phyloP scores from a whole-genome alignment of 2,888 invertebrate species.

The Platycnemis pennipes region DNA sequence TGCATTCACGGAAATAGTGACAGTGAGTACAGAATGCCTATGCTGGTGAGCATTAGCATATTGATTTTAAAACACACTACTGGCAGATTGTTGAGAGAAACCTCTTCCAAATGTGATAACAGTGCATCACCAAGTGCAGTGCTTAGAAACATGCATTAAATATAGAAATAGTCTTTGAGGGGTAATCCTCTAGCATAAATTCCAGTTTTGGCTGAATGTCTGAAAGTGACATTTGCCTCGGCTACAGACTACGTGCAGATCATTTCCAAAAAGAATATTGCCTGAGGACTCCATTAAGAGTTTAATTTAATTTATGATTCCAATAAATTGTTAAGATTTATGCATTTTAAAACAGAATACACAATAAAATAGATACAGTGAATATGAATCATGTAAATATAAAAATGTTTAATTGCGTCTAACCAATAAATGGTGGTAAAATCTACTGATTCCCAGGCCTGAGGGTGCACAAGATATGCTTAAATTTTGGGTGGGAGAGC shows the following conservation, averaged over 20 bases:
- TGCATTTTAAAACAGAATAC: too few species aligned
- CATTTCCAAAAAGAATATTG: not conserved
- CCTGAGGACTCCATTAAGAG: not conserved
- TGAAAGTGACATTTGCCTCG: not conserved
- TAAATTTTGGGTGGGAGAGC: too few species aligned
- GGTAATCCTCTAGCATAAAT: not conserved
- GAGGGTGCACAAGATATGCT: too few species aligned
- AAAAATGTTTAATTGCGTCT: too few species aligned
- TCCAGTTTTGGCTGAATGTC: not conserved
- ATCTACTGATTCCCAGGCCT: too few species aligned
- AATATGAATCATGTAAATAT: too few species aligned
- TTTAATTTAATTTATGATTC: too few species aligned
- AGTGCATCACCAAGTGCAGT: not conserved
- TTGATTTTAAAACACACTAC: not conserved
- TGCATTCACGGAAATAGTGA: constrained; percentile 59
- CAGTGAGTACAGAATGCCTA: constrained; percentile 35
- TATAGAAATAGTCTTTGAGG: not conserved
- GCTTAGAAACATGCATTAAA: not conserved
- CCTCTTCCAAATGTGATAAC: constrained; percentile 5
- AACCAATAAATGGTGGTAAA: too few species aligned
- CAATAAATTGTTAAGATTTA: too few species aligned
- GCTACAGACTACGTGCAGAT: not conserved
- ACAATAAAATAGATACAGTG: too few species aligned
- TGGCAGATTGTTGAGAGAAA: not conserved
- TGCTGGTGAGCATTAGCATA: constrained; percentile 19